Percentiles rank a stretch among this genome's conserved stretches.
phyloP scores from a whole-genome alignment of 2,888 invertebrate species.

The Sepiola atlantica region DNA sequence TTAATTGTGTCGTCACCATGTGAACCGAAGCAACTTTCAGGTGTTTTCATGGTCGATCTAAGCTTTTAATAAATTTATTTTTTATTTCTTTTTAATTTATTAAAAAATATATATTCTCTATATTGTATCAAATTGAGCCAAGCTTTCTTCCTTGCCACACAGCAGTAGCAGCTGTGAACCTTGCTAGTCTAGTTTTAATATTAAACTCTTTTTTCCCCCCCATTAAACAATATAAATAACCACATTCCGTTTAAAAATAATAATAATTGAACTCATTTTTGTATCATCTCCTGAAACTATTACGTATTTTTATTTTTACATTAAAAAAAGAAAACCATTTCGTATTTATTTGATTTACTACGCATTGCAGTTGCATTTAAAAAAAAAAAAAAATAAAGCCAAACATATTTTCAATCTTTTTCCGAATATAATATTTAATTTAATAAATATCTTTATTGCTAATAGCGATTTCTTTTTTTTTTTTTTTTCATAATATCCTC shows the following conservation, averaged over 20 bases:
- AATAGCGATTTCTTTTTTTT: not conserved
- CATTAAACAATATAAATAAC: not conserved
- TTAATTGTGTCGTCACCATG: constrained; percentile 14
- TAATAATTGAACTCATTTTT: not conserved
- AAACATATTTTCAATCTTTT: not conserved
- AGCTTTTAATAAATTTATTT: not conserved
- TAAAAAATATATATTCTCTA: no score
- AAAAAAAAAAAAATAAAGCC: no score
- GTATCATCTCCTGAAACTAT: not conserved
- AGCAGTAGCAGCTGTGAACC: constrained; percentile 32
- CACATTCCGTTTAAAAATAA: not conserved
- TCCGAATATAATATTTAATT: not conserved
- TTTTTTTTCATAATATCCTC: no score
- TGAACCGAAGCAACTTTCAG: not conserved
- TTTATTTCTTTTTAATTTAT: not conserved
- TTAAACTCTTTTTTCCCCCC: not conserved
- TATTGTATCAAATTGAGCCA: not conserved
- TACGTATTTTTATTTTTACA: no score
- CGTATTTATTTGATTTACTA: not conserved
- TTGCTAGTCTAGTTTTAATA: not conserved
- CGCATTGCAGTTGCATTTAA: not conserved
- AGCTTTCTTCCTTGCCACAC: not conserved
- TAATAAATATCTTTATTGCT: not conserved
- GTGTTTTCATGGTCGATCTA: not conserved
- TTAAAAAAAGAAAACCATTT: not conserved